Conservation (phyloP, 2,797 vertebrate genomes). For the Xiphophorus birchmanni region DNA sequence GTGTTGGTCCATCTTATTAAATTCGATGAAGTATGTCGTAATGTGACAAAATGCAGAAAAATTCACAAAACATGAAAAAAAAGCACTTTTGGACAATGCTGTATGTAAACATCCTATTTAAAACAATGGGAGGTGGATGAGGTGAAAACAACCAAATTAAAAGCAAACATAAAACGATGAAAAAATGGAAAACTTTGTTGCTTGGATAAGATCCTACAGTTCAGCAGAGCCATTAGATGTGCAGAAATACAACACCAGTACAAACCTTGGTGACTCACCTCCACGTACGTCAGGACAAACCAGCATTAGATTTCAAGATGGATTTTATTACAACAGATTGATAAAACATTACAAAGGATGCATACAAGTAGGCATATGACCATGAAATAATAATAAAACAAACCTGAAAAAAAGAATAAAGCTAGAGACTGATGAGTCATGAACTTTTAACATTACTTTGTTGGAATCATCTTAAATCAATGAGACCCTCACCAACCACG, state of each 20-base stretch:
- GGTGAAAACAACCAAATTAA: conserved; percentile 5
- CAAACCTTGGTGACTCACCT: conserved; percentile 91
- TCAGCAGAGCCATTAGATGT: conserved; percentile 19
- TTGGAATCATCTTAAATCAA: conserved; percentile 84
- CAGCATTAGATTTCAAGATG: conserved; percentile 91
- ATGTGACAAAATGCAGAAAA: neutral
- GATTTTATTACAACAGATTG: conserved; percentile 98
- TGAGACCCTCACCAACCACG: conserved; percentile 97
- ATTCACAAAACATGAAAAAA: neutral
- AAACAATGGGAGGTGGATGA: neutral
- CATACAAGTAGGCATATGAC: conserved; percentile 87
- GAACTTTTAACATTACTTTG: conserved; percentile 69
- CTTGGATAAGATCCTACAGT: conserved; percentile 26
- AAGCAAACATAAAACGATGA: neutral
- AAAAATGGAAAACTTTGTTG: conserved; percentile 59
- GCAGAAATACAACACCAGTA: conserved; percentile 65
- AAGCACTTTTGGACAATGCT: neutral
- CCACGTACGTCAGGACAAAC: conserved; percentile 90
- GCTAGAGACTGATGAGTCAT: conserved; percentile 76
- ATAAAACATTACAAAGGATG: conserved; percentile 91
- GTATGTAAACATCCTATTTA: neutral
- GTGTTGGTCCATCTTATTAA: neutral
- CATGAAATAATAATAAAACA: conserved; percentile 84
- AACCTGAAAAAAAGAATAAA: conserved; percentile 89
- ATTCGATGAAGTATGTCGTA: neutral